These are phyloP conservation scores for Sebastes itinus DNA, from an alignment of 2,797 vertebrate species.

Conservation along the genomic window DNA sequence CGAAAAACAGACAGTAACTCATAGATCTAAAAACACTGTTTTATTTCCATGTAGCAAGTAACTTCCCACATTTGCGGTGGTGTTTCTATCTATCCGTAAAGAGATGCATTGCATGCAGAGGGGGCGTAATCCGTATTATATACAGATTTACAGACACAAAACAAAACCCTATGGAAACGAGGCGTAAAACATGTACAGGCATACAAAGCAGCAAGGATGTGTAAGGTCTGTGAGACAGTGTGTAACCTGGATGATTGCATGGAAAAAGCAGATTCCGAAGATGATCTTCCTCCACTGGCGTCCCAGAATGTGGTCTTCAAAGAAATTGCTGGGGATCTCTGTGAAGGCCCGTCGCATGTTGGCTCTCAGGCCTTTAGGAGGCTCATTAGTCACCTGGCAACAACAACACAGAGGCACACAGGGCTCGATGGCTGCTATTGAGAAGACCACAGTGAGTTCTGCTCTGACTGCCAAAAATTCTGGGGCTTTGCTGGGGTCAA, in stretches of 20 bases:
- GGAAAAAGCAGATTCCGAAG: slow-evolving; percentile 87
- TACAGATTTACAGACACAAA: no score
- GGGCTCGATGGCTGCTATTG: neutral
- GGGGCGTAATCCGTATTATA: no score
- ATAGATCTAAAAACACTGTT: no score
- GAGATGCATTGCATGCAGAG: no score
- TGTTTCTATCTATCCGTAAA: no score
- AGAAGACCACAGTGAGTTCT: neutral
- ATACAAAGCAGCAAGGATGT: neutral
- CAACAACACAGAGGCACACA: slow-evolving; percentile 20
- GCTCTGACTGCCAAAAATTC: neutral
- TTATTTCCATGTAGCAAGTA: no score
- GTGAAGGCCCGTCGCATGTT: slow-evolving; percentile 85
- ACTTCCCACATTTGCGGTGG: no score
- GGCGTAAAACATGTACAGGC: neutral
- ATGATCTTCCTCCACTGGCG: slow-evolving; percentile 84
- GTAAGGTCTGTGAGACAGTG: neutral
- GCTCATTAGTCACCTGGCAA: slow-evolving; percentile 85
- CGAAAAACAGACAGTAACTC: no score
- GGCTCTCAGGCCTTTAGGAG: slow-evolving; percentile 85
- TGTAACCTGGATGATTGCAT: slow-evolving; percentile 84
- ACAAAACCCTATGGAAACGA: no score
- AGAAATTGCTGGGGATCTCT: slow-evolving; percentile 83
- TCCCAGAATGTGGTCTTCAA: slow-evolving; percentile 83
- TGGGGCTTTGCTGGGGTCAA: neutral